Conservation (phyloP, 2,797 vertebrate genomes). For the Atherinosoma microstoma region DNA sequence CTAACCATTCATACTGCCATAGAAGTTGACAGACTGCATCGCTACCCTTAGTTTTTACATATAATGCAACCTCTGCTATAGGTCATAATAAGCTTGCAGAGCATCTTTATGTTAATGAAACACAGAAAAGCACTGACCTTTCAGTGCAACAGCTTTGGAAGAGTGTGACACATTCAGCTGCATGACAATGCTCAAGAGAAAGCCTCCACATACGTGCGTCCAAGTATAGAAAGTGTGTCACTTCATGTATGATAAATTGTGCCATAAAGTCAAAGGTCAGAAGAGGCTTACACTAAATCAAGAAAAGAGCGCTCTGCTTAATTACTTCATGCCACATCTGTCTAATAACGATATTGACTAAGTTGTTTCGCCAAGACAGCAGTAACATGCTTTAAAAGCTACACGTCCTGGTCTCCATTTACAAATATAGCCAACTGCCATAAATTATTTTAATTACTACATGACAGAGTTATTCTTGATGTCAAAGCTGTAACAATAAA, state of each 20-base stretch:
- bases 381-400: slow-evolving; percentile 23
- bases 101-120: slow-evolving; percentile 19
- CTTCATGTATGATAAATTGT: slow-evolving; percentile 44
- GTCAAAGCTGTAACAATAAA: slow-evolving; percentile 4
- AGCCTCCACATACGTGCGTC: slow-evolving; percentile 12
- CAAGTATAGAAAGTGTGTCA: slow-evolving; percentile 39
- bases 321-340: slow-evolving; percentile 63
- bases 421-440: slow-evolving; percentile 18
- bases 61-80: slow-evolving; percentile 3
- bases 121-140: slow-evolving; percentile 32
- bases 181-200: slow-evolving; percentile 10
- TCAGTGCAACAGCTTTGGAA: slow-evolving; percentile 8
- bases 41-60: neutral
- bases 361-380: slow-evolving; percentile 33
- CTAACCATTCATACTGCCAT: neutral
- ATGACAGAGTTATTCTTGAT: slow-evolving; percentile 33
- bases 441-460: slow-evolving; percentile 54
- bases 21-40: neutral
- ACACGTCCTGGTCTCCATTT: slow-evolving; percentile 12
- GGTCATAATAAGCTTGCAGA: neutral
- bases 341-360: slow-evolving; percentile 52
- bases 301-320: slow-evolving; percentile 50
- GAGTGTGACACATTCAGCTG: slow-evolving; percentile 3
- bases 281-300: slow-evolving; percentile 38
- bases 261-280: slow-evolving; percentile 57